Evolutionary conservation across 2,113 vertebrate species (phyloP), one percentile per base, ranked within the genome.

Genomic region (Tauraco erythrolophus): DNA sequence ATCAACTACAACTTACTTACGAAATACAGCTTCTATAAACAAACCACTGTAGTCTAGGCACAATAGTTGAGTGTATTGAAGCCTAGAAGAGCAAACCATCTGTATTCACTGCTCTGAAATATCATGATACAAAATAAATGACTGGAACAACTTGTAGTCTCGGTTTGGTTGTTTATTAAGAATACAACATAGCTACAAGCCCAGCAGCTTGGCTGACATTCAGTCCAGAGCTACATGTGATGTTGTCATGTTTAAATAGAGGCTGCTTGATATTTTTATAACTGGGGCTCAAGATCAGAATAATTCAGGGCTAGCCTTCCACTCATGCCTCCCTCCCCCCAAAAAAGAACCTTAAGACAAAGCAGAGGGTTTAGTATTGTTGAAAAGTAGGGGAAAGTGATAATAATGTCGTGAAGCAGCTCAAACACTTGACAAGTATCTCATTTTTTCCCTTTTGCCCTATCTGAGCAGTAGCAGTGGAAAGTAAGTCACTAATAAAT

Each of bases 31-130:
- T 97, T 96, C 91, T 95, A 56, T 68, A 86, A 96, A 82, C 71
- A 95, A 57, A 91, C 82, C 79, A 84, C 95, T 88, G 89, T 97
- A 78, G 82, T 92, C 93, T 98, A 96, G 95, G 89, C 92, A 92
- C 88, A 84, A 75, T 95, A 94, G 92, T 22, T 79, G 68, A 83
- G 84, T 84, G 65, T 91, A 85, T 41, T 92, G 95, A 97, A 96
- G 92, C 94, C 89, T 96, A 91, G 80, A 95, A 84, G 37, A 84
- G 92, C 84, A 95, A 88, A 96, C 84, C 89, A 90, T 96, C 90
- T 96, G 88, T 97, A 92, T 79, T 91, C 82, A 88, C 83, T 85
- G 74, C 94, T 95, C 93, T 85, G 66, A 96, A 96, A 92, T 83
- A 91, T 86, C 84, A 31, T 91, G 62, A 64, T 88, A 93, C 83